Percentiles rank a stretch among this genome's conserved stretches.
phyloP scores from a whole-genome alignment of 2,888 invertebrate genomes.

The Mesorhabditis spiculigera region DNA sequence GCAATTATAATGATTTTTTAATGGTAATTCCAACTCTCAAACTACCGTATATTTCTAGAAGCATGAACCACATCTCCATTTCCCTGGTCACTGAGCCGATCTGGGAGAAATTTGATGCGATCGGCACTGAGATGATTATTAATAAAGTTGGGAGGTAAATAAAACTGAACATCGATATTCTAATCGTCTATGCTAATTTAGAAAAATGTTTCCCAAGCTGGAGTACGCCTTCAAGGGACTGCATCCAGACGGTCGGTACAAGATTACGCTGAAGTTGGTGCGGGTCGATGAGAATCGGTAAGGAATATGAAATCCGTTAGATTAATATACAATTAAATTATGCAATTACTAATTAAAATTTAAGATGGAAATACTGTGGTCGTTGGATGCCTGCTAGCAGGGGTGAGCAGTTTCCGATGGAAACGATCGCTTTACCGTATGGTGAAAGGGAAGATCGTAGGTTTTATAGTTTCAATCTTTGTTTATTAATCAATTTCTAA shows the following conservation, averaged over 20 bases:
- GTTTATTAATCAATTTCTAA: too few species aligned
- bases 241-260: background rate
- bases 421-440: too few species aligned
- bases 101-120: background rate
- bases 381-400: too few species aligned
- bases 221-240: background rate
- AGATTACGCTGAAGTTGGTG: background rate
- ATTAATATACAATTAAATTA: too few species aligned
- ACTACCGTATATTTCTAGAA: background rate
- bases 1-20: background rate
- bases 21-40: background rate
- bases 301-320: background rate
- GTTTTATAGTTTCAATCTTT: too few species aligned
- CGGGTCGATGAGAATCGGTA: background rate
- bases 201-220: background rate
- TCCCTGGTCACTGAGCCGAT: background rate
- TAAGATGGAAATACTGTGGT: constrained; percentile 4
- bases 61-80: background rate
- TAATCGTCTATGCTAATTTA: background rate
- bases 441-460: too few species aligned
- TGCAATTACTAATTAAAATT: background rate
- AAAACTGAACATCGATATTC: background rate
- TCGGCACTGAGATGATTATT: constrained; percentile 1
- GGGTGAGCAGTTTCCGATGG: too few species aligned
- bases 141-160: background rate